Conservation (phyloP, 2,797 vertebrate species). For the Rachycentron canadum region DNA sequence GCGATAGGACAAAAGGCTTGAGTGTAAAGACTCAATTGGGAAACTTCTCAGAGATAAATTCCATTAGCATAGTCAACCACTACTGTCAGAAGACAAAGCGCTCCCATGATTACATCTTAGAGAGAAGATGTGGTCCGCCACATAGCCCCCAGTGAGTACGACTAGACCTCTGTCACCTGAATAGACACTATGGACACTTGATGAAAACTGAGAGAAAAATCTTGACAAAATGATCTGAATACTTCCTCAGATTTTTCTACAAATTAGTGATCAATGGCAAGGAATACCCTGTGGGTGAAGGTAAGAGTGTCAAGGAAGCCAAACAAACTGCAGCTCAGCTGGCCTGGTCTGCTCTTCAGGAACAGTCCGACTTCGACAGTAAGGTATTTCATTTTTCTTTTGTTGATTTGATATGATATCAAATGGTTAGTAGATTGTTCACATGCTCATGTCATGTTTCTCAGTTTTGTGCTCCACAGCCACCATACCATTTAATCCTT, state of each 20-base stretch:
- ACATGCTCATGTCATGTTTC: too few species aligned
- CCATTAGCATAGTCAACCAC: slow-evolving; percentile 65
- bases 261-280: slow-evolving; percentile 62
- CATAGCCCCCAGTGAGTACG: slow-evolving; percentile 78
- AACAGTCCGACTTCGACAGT: slow-evolving; percentile 50
- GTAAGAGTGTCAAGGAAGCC: slow-evolving; percentile 77
- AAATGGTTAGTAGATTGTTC: neutral
- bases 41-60: slow-evolving; percentile 60
- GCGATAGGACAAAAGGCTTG: slow-evolving; percentile 21
- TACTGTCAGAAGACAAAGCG: slow-evolving; percentile 73
- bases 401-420: neutral
- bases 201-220: neutral
- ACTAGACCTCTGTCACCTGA: neutral
- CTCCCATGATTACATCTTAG: slow-evolving; percentile 16
- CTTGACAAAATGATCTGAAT: neutral
- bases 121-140: slow-evolving; percentile 62
- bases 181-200: neutral
- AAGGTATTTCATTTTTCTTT: slow-evolving; percentile 52
- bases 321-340: slow-evolving; percentile 77
- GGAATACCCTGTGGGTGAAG: slow-evolving; percentile 73
- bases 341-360: slow-evolving; percentile 66
- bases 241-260: slow-evolving; percentile 76
- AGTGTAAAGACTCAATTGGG: slow-evolving; percentile 12
- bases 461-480: neutral
- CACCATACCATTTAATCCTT: too few species aligned